These are phyloP conservation scores for Sparidentex hasta DNA, from an alignment of 2,797 vertebrate genomes.

Conservation along the genomic window DNA sequence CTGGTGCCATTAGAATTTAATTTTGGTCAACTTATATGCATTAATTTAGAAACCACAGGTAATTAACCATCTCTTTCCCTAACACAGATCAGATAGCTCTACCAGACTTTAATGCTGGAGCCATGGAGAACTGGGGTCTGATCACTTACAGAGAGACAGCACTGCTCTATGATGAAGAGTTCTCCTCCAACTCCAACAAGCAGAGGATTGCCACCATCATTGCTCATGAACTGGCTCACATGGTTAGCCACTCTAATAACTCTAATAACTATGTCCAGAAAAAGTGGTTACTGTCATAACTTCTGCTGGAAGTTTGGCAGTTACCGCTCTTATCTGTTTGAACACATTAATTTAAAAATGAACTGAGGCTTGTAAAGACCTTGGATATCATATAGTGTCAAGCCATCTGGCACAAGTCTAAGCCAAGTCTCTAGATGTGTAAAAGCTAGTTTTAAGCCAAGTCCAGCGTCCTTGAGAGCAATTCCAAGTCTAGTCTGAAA, in stretches of 20 bases:
- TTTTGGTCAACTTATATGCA: not conserved
- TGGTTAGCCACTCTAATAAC: slow-evolving; percentile 83
- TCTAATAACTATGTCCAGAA: too few relatives aligned
- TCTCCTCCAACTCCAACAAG: slow-evolving; percentile 91
- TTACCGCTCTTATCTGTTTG: not conserved
- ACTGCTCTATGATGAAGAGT: slow-evolving; percentile 79
- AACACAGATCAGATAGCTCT: slow-evolving; percentile 92
- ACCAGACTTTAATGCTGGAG: slow-evolving; percentile 93
- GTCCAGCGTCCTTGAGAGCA: not conserved
- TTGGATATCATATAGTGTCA: not conserved
- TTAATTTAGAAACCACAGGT: not conserved
- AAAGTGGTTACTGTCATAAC: not conserved
- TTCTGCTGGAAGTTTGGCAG: not conserved
- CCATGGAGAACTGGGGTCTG: slow-evolving; percentile 99
- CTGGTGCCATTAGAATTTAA: not conserved
- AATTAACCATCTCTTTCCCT: not conserved
- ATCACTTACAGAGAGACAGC: slow-evolving; percentile 94
- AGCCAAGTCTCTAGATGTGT: not conserved
- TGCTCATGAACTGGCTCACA: slow-evolving; percentile 93
- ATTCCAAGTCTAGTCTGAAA: not conserved
- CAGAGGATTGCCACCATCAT: slow-evolving; percentile 89
- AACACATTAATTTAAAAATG: not conserved
- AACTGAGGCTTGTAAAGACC: not conserved
- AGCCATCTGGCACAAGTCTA: not conserved
- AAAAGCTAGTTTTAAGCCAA: not conserved